These are phyloP conservation scores for Lycocorax pyrrhopterus DNA, from an alignment of 2,113 vertebrate genomes.

Conservation along the genomic window DNA sequence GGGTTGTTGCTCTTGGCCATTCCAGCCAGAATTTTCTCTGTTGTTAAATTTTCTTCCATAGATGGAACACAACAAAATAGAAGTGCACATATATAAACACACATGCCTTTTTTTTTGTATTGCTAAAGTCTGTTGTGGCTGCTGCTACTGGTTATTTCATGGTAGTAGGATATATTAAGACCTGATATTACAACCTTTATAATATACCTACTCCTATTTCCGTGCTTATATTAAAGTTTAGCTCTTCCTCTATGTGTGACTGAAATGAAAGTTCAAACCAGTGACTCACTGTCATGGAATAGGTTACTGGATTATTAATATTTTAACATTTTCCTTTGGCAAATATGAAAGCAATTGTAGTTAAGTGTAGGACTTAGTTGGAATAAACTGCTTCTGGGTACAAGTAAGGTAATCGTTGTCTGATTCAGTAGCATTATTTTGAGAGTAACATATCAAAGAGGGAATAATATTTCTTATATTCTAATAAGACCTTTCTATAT, in stretches of 20 bases:
- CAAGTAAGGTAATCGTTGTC: constrained; percentile 37
- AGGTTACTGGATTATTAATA: constrained; percentile 74
- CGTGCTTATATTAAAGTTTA: constrained; percentile 65
- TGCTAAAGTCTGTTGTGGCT: neutral
- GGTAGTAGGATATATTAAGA: neutral
- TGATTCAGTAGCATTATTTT: constrained; percentile 55
- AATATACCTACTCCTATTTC: constrained; percentile 51
- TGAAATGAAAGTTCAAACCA: constrained; percentile 69
- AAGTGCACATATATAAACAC: rapidly evolving
- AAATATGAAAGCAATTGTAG: constrained; percentile 64
- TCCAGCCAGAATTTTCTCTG: constrained; percentile 2
- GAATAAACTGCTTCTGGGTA: constrained; percentile 48
- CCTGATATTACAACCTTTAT: constrained; percentile 26
- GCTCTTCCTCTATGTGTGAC: neutral
- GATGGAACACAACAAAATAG: neutral
- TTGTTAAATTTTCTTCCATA: neutral
- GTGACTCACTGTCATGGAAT: constrained; percentile 64
- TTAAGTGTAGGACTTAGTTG: constrained; percentile 25
- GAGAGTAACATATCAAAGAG: constrained; percentile 45
- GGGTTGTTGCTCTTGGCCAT: neutral
- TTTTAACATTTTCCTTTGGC: constrained; percentile 69
- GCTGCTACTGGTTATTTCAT: neutral
- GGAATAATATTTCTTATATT: constrained; percentile 41
- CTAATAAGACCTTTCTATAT: constrained; percentile 22
- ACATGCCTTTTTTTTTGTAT: neutral